phyloP scores from a whole-genome alignment of 2,797 vertebrate species.

The Alectoris magna region DNA sequence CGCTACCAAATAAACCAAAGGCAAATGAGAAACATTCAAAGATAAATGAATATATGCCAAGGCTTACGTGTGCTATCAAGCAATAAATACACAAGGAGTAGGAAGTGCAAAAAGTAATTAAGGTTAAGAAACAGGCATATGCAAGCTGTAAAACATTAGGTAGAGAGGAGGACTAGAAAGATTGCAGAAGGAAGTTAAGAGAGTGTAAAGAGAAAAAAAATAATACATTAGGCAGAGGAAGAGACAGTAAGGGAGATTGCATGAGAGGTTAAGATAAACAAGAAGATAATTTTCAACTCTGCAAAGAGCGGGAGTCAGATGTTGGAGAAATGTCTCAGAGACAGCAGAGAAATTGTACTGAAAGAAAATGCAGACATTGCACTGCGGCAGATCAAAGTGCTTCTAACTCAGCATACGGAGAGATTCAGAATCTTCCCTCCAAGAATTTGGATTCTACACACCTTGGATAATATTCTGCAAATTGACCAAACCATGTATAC shows the following conservation, averaged over 20 bases:
- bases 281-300: conserved; percentile 30
- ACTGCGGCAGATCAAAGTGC: neutral
- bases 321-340: neutral
- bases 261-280: conserved; percentile 45
- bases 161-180: conserved; percentile 71
- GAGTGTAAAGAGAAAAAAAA: conserved; percentile 66
- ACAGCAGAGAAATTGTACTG: neutral
- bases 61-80: conserved; percentile 66
- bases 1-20: conserved; percentile 22
- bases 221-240: conserved; percentile 42
- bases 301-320: neutral
- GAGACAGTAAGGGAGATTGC: conserved; percentile 39
- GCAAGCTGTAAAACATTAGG: conserved; percentile 68
- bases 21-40: conserved; percentile 20
- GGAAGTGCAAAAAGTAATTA: conserved; percentile 57
- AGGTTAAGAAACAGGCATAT: conserved; percentile 67
- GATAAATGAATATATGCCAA: conserved; percentile 47
- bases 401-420: neutral
- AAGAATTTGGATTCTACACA: neutral
- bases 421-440: neutral
- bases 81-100: conserved; percentile 54
- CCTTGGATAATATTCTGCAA: neutral
- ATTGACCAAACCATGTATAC: neutral
- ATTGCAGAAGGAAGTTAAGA: conserved; percentile 71
- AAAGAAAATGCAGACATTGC: neutral